Percentiles rank a stretch among this genome's conserved stretches.
Evolutionary conservation across 1,140 invertebrate genomes (phyloP).

Genomic region (Euwallacea fornicatus): DNA sequence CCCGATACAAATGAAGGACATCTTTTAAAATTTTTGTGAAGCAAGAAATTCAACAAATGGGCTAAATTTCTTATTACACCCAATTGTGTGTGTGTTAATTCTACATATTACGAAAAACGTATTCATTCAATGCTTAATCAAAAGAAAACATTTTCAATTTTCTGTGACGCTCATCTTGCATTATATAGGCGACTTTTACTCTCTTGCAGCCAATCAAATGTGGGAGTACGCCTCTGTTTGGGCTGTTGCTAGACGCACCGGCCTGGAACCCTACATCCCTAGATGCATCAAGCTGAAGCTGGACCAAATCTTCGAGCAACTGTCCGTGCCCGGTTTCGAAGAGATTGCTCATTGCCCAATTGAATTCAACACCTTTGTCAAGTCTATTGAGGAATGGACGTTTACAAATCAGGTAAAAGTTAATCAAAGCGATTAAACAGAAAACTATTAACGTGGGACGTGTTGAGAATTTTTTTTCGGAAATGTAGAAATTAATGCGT

Average conservation of each 20-base stretch:
- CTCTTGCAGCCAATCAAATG: conserved; percentile 62
- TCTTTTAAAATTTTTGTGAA: too few relatives aligned
- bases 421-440: not conserved
- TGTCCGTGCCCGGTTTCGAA: conserved; percentile 61
- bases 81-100: too few relatives aligned
- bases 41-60: too few relatives aligned
- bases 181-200: not conserved
- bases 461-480: too few relatives aligned
- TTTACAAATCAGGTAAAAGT: conserved; percentile 56
- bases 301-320: conserved; percentile 59
- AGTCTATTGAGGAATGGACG: conserved; percentile 60
- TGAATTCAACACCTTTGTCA: conserved; percentile 56
- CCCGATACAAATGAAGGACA: too few relatives aligned
- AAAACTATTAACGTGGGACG: too few relatives aligned
- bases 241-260: conserved; percentile 60
- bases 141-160: too few relatives aligned
- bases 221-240: conserved; percentile 67
- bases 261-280: conserved; percentile 62
- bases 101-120: too few relatives aligned
- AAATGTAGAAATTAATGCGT: too few relatives aligned
- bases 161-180: not conserved
- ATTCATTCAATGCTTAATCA: too few relatives aligned
- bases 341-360: conserved; percentile 61
- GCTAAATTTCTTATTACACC: too few relatives aligned
- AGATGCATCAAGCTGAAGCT: conserved; percentile 60